Evolutionary conservation across 2,113 vertebrate genomes (phyloP).

Genomic region (Nyctereutes procyonoides): DNA sequence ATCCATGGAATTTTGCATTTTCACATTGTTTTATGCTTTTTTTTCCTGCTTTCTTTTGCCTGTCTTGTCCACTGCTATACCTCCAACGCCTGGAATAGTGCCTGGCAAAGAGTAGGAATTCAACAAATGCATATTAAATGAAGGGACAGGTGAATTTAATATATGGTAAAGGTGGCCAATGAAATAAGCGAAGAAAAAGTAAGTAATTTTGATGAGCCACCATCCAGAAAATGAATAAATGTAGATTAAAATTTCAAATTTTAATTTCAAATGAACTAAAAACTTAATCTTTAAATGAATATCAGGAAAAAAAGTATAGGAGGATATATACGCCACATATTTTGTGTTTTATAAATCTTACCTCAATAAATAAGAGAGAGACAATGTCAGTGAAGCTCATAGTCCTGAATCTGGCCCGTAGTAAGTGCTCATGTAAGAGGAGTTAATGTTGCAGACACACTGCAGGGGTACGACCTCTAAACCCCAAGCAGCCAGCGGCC

Average conservation of each 20-base stretch:
- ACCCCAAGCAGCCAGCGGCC: neutral
- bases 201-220: neutral
- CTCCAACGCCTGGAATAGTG: neutral
- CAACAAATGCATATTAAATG: conserved; percentile 23
- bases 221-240: conserved; percentile 32
- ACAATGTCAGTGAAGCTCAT: neutral
- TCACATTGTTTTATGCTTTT: neutral
- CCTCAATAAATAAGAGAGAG: neutral
- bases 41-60: neutral
- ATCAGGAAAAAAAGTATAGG: neutral
- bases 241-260: neutral
- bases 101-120: neutral
- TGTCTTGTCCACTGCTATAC: neutral
- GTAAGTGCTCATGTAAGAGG: neutral
- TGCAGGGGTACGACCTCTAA: neutral
- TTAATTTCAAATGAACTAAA: neutral
- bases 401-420: neutral
- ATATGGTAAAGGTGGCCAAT: neutral
- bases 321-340: neutral
- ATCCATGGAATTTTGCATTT: neutral
- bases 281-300: neutral
- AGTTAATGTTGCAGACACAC: neutral
- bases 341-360: neutral
- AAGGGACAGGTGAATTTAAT: neutral
- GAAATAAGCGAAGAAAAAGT: neutral